Conservation (phyloP, 2,113 vertebrate species). For the Saguinus midas region DNA sequence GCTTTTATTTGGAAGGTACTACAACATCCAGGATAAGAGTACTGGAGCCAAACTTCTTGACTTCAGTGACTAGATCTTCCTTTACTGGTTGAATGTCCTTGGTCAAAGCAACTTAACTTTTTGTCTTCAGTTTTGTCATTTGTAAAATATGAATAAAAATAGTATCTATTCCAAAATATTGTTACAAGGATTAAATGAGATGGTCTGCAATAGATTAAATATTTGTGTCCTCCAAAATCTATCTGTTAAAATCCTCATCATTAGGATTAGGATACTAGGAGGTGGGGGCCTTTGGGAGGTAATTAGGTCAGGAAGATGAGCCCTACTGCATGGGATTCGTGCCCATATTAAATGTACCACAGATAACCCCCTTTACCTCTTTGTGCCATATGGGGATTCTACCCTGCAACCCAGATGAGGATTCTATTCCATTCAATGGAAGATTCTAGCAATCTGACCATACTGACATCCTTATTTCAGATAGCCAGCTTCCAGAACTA, state of each 20-base stretch:
- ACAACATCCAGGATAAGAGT: not conserved
- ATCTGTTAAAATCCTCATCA: not conserved
- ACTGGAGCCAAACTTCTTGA: not conserved
- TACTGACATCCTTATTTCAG: not conserved
- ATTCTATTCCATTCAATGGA: not conserved
- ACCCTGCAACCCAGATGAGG: not conserved
- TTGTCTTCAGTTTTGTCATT: not conserved
- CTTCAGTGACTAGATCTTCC: not conserved
- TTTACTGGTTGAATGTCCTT: not conserved
- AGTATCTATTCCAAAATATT: not conserved
- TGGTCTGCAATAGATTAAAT: not conserved
- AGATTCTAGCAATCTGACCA: not conserved
- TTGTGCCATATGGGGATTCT: not conserved
- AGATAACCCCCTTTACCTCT: not conserved
- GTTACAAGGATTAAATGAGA: not conserved
- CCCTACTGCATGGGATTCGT: too few relatives aligned
- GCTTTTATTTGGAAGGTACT: not conserved
- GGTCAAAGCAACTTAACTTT: not conserved
- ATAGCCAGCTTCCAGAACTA: not conserved
- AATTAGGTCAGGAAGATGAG: not conserved
- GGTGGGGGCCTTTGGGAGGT: not conserved
- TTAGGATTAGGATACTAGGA: not conserved
- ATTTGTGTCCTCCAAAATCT: not conserved
- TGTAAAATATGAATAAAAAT: not conserved
- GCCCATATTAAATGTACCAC: not conserved